Conservation (phyloP, 2,888 invertebrate genomes). For the Teleogryllus oceanicus region DNA sequence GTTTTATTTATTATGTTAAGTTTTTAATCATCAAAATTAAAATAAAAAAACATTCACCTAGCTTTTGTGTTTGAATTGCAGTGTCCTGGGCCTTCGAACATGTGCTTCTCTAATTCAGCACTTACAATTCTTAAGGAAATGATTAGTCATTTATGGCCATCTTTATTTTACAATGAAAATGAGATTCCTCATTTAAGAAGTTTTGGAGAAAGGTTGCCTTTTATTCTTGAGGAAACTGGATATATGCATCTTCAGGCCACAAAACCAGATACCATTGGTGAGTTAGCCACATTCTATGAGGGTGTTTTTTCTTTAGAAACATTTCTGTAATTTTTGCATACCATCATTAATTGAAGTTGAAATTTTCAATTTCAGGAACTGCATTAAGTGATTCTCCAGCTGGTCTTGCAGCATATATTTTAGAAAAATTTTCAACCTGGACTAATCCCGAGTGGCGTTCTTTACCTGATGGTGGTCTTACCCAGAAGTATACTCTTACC, state of each 20-base stretch:
- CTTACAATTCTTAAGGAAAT: slow-evolving; percentile 39
- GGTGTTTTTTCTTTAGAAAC: no score
- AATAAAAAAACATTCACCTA: no score
- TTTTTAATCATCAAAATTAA: no score
- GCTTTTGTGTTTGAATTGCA: slow-evolving; percentile 40
- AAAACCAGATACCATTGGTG: slow-evolving; percentile 54
- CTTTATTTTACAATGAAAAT: slow-evolving; percentile 41
- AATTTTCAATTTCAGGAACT: slow-evolving; percentile 41
- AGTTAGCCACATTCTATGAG: slow-evolving; percentile 37
- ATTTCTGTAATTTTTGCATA: no score
- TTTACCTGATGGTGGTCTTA: slow-evolving; percentile 50
- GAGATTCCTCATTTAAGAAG: slow-evolving; percentile 42
- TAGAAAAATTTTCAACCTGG: slow-evolving; percentile 55
- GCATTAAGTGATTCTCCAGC: slow-evolving; percentile 52
- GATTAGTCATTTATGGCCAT: slow-evolving; percentile 42
- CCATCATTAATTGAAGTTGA: no score
- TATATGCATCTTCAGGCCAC: slow-evolving; percentile 54
- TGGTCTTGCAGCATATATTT: slow-evolving; percentile 54
- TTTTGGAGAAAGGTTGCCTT: slow-evolving; percentile 39
- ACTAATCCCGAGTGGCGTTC: slow-evolving; percentile 43
- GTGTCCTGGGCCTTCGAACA: slow-evolving; percentile 63
- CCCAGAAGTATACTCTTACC: slow-evolving; percentile 49
- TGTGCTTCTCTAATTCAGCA: slow-evolving; percentile 50
- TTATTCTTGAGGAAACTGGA: slow-evolving; percentile 48
- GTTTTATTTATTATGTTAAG: no score